Evolutionary conservation across 2,888 invertebrate species (phyloP).

Genomic region (Parnassius orleans): DNA sequence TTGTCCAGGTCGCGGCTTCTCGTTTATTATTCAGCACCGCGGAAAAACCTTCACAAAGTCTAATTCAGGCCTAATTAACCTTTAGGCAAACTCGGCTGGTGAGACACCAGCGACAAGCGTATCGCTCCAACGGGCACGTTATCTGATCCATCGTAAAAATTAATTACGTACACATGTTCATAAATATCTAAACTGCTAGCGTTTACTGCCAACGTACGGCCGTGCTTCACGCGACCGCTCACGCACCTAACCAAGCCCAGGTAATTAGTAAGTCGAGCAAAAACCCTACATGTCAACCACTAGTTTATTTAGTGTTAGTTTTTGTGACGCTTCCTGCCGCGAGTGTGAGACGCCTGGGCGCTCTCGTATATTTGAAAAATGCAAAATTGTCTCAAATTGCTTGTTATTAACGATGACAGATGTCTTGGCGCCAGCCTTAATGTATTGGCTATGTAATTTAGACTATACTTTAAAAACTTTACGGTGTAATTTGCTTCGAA

Average conservation of each 20-base stretch:
- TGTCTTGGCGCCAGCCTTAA: conserved; percentile 72
- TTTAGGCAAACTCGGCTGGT: conserved; percentile 46
- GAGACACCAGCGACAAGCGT: conserved; percentile 63
- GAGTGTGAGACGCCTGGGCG: conserved; percentile 69
- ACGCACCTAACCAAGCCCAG: conserved; percentile 49
- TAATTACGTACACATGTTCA: conserved; percentile 80
- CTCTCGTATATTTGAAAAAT: conserved; percentile 73
- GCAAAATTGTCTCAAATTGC: conserved; percentile 79
- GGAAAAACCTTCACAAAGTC: conserved; percentile 36
- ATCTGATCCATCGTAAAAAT: conserved; percentile 79
- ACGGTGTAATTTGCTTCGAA: conserved; percentile 37
- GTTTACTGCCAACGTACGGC: conserved; percentile 67
- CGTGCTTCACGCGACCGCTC: conserved; percentile 57
- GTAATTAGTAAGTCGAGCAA: conserved; percentile 63
- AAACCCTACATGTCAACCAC: conserved; percentile 71
- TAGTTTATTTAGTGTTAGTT: conserved; percentile 73
- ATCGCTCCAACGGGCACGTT: conserved; percentile 68
- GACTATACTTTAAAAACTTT: conserved; percentile 35
- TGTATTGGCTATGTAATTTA: conserved; percentile 31
- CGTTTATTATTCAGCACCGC: conserved; percentile 23
- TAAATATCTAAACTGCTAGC: conserved; percentile 76
- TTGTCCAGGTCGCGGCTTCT: conserved; percentile 9
- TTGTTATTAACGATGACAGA: conserved; percentile 80
- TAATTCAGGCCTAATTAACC: conserved; percentile 66
- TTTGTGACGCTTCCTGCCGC: conserved; percentile 73